Base-by-base conservation (phyloP, 2,888 invertebrate species). In the Tetropium fuscum region DNA sequence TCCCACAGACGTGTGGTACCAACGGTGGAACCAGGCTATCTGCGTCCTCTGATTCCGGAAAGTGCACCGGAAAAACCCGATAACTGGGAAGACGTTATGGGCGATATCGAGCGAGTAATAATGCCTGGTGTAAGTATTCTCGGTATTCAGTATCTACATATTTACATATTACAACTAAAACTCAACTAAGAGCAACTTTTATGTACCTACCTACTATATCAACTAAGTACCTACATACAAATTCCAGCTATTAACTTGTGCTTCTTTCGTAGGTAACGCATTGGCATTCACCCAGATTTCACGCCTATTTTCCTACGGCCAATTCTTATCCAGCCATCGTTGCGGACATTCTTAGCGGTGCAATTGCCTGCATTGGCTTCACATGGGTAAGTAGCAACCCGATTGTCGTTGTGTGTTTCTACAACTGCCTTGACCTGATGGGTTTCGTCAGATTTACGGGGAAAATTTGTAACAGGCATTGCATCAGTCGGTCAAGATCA, bases 271-370 rank as follows among this genome's bases (percentile, higher is more conserved):
- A 85, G 85, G 84, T 97, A 53, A 97, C 97, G 0, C 97, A 97
- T 78, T 98, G 97, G 97, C 95, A 97, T 80, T 95, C 94, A 53
- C 97, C 97, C 4, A 88, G 92, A 76, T 98, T 98, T 84, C 95
- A 96, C 82, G 97, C 97, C 3, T 98, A 97, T 83, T 96, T 94
- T 82, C 95, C 95, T 11, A 94, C 95, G 0, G 96, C 92, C 18
- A 94, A 94, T 82, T 96, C 96, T 0, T 97, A 95, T 82, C 94
- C 97, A 0, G 90, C 95, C 6, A 95, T 97, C 70, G 93, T 95
- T 6, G 97, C 95, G 2, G 98, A 98, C 76, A 97, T 98, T 89
- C 83, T 98, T 27, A 94, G 94, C 74, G 95, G 93, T 34, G 96
- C 95, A 16, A 95, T 98, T 69, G 96, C 95, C 2, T 97, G 97